A percentile compares a stretch with the other conserved stretches of the same genome.
Conservation (phyloP, 35 echinoderm and acorn worm species). For the Strongylocentrotus purpuratus region DNA sequence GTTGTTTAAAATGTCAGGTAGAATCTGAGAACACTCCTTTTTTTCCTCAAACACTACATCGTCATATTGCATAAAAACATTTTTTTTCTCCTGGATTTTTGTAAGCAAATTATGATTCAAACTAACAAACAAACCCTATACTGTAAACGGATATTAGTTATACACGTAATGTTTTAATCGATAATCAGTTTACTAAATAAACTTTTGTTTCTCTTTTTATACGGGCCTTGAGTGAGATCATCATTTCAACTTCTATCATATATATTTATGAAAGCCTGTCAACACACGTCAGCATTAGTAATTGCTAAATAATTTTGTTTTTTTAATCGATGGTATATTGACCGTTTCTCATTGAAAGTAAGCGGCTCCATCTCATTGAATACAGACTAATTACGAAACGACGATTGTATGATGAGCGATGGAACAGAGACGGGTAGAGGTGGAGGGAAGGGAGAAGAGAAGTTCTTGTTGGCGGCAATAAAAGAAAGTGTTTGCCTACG, state of each 20-base stretch:
- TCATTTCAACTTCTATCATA: background rate
- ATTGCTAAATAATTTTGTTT: background rate
- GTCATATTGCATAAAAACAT: too few species aligned
- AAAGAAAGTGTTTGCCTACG: slow-evolving; percentile 11
- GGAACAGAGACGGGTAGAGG: background rate
- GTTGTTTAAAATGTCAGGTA: too few species aligned
- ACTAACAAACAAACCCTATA: too few species aligned
- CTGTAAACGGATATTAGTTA: too few species aligned
- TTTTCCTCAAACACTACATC: too few species aligned
- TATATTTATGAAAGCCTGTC: background rate
- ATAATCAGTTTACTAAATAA: background rate
- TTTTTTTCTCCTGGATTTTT: too few species aligned
- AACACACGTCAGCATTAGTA: background rate
- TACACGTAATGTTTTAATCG: too few species aligned
- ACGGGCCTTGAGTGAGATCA: background rate
- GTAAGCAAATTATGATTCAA: too few species aligned
- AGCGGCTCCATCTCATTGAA: background rate
- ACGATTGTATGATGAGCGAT: background rate
- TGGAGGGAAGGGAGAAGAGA: background rate
- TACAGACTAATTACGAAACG: slow-evolving; percentile 4
- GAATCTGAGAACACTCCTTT: too few species aligned
- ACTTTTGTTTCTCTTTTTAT: background rate
- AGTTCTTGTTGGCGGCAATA: background rate
- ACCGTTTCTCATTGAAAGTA: background rate
- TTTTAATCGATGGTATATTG: background rate